Percentiles rank a stretch among this genome's conserved stretches.
Conservation (phyloP, 2,797 vertebrate species). For the Echeneis naucrates region DNA sequence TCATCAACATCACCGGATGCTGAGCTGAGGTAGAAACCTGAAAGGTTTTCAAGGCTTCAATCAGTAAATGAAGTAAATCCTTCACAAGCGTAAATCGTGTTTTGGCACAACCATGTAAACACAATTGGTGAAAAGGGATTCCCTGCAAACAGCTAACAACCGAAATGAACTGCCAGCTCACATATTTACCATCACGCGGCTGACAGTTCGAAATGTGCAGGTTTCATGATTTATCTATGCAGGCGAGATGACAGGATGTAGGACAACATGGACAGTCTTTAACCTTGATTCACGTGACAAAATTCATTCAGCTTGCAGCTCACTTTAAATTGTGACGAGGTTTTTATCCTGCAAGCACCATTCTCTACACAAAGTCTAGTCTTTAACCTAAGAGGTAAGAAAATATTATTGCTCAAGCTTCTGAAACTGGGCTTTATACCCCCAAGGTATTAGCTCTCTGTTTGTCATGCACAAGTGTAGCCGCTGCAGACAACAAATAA, state of each 20-base stretch:
- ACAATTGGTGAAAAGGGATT: too few species aligned
- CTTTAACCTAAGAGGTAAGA: conserved; percentile 13
- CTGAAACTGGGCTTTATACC: conserved; percentile 37
- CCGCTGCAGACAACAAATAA: conserved; percentile 70
- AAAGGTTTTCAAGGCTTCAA: too few species aligned
- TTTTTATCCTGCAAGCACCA: not conserved
- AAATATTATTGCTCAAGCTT: conserved; percentile 9
- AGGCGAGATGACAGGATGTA: not conserved
- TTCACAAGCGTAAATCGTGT: too few species aligned
- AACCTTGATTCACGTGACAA: not conserved
- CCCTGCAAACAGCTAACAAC: too few species aligned
- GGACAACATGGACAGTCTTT: not conserved
- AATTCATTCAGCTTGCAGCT: not conserved
- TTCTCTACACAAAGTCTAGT: not conserved
- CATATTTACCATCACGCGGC: too few species aligned
- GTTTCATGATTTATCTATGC: too few species aligned
- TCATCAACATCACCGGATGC: too few species aligned
- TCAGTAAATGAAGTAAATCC: too few species aligned
- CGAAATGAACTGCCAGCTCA: too few species aligned
- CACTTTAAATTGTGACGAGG: not conserved
- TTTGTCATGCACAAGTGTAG: conserved; percentile 74
- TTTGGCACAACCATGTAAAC: too few species aligned
- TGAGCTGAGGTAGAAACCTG: too few species aligned
- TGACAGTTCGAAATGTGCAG: too few species aligned
- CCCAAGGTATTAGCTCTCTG: conserved; percentile 61